Base-by-base conservation (phyloP, 2,888 invertebrate genomes). In the Elmis aenea region DNA sequence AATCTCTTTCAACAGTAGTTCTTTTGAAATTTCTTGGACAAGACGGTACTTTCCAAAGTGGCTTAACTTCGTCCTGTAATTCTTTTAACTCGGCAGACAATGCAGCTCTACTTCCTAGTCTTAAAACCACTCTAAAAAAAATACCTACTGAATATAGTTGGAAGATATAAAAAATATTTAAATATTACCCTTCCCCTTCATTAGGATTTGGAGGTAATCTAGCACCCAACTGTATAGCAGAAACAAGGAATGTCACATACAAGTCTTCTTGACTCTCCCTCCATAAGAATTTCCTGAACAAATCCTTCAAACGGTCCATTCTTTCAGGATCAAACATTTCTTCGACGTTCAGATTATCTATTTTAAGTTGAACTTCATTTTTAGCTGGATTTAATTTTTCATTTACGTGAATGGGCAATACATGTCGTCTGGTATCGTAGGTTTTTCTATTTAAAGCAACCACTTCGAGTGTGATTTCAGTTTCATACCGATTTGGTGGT, bases 271-370 rank as follows among this genome's bases (percentile, higher is more conserved):
- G 74, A 51, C 85, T 85, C 48, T 83, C 83, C 10, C 74, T 76
- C 91, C 92, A 92, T 8, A 92, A 69, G 39, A 81, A 77, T 15
- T 79, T 77, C 13, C 81, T 76, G 54, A 91, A 83, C 32, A 92
- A 81, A 52, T 86, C 83, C 46, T 86, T 77, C 3, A 93, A 68
- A 16, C 79, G 76, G 18, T 82, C 80, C 68, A 87, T 83, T 37
- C 83, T 74, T 47, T 67, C 68, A 48, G 51, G 75, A 64, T 88
- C 83, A 59, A 92, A 82, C 58, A 92, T 72, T 59, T 93, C 90
- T 48, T 90, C 88, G 33, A 91, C 86, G 59, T 92, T 90, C 13
- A 91, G 69, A 66, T 92, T 92, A 62, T 90, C 85, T 27, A 93
- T 87, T 68, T 92, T 92, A 57, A 93, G 70, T 59, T 89, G 85